Evolutionary conservation across 2,888 invertebrate species (phyloP).

Genomic region (Amblyjoppa fuscipennis): DNA sequence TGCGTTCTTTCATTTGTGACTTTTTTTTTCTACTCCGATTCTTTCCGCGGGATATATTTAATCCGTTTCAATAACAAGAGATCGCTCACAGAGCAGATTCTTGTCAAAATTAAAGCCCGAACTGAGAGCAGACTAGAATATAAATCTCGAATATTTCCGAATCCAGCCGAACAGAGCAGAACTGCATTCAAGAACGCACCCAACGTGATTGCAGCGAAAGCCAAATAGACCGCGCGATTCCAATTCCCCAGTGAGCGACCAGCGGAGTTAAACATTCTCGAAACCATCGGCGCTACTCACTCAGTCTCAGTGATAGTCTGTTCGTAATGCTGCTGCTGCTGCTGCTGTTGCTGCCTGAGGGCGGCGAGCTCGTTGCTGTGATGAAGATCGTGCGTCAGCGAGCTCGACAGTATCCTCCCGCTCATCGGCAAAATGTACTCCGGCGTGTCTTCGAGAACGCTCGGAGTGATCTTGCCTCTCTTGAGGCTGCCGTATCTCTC

Average conservation of each 20-base stretch:
- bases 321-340: conserved; percentile 79
- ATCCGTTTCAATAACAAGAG: too few relatives aligned
- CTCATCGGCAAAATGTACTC: conserved; percentile 83
- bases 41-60: too few relatives aligned
- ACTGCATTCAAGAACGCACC: too few relatives aligned
- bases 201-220: too few relatives aligned
- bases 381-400: conserved; percentile 82
- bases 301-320: conserved; percentile 84
- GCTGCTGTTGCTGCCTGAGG: conserved; percentile 79
- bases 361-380: conserved; percentile 83
- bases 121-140: too few relatives aligned
- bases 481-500: conserved; percentile 83
- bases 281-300: conserved; percentile 75
- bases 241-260: neutral
- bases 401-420: conserved; percentile 82
- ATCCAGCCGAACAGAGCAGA: too few relatives aligned
- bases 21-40: too few relatives aligned
- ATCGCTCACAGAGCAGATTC: too few relatives aligned
- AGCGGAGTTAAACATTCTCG: conserved; percentile 17
- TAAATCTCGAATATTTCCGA: too few relatives aligned
- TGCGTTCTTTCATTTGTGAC: too few relatives aligned
- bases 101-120: too few relatives aligned
- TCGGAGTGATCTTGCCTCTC: conserved; percentile 81
- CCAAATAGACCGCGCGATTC: too few relatives aligned
- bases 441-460: conserved; percentile 80